Percentiles rank a stretch among this genome's conserved stretches.
Evolutionary conservation across 64 coral and sea anemone genomes (phyloP).

Genomic region (Orbicella faveolata): DNA sequence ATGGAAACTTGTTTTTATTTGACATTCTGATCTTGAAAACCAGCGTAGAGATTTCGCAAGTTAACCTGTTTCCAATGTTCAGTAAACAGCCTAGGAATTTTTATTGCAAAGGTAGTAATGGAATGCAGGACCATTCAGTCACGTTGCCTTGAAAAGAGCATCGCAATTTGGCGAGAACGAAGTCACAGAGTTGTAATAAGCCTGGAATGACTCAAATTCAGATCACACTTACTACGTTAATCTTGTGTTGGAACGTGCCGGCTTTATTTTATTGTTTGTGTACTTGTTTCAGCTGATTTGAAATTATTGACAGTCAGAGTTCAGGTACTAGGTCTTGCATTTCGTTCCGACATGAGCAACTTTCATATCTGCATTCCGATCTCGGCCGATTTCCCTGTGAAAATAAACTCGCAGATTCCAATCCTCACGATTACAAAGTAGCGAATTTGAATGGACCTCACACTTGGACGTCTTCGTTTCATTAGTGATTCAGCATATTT

Average conservation of each 20-base stretch:
- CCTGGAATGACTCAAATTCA: no score
- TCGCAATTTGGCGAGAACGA: neutral
- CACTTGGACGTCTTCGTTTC: neutral
- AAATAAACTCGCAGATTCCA: conserved; percentile 27
- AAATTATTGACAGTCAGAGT: neutral
- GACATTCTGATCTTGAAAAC: conserved; percentile 17
- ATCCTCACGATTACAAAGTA: neutral
- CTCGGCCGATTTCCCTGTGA: conserved; percentile 7
- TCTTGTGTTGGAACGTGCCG: neutral
- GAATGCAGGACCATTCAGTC: neutral
- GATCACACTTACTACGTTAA: neutral
- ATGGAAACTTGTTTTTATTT: conserved; percentile 7
- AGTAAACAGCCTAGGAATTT: conserved; percentile 27
- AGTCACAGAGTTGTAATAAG: no score
- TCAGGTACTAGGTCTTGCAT: neutral
- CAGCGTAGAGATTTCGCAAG: neutral
- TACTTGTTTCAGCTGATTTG: neutral
- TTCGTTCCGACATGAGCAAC: neutral
- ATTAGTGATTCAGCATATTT: conserved; percentile 21
- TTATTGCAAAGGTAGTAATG: conserved; percentile 13
- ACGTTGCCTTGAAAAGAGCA: neutral
- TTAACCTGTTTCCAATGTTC: neutral
- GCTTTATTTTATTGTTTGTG: neutral
- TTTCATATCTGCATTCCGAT: conserved; percentile 37
- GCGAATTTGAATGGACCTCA: neutral